Conservation (phyloP, 2,113 vertebrate genomes). For the Argyrosomus japonicus region DNA sequence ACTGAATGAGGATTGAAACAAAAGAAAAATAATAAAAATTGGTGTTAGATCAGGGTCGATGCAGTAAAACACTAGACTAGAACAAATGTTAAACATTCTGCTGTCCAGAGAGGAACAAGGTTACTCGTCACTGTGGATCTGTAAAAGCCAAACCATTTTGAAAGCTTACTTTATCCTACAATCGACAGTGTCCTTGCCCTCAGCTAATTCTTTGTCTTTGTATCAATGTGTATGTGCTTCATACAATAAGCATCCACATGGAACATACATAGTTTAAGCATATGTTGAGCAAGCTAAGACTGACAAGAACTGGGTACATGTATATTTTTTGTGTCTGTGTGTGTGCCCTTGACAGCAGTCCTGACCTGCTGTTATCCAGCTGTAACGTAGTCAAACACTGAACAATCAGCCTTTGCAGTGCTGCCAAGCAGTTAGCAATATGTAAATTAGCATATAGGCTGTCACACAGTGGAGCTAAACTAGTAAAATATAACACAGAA, state of each 20-base stretch:
- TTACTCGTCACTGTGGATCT: slow-evolving; percentile 25
- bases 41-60: neutral
- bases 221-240: slow-evolving; percentile 4
- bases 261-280: slow-evolving; percentile 16
- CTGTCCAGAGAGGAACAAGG: slow-evolving; percentile 26
- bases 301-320: neutral
- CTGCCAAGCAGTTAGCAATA: slow-evolving; percentile 61
- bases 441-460: slow-evolving; percentile 34
- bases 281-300: slow-evolving; percentile 55
- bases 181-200: slow-evolving; percentile 61
- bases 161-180: slow-evolving; percentile 31
- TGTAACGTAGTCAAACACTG: slow-evolving; percentile 59
- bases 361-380: slow-evolving; percentile 63
- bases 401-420: slow-evolving; percentile 51
- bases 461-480: slow-evolving; percentile 21
- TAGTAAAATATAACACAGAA: neutral
- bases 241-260: neutral
- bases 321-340: slow-evolving; percentile 33
- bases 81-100: slow-evolving; percentile 19
- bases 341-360: slow-evolving; percentile 60
- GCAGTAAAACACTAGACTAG: neutral
- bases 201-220: slow-evolving; percentile 38
- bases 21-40: too few species aligned
- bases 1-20: too few species aligned
- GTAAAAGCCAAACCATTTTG: slow-evolving; percentile 40